Conservation (phyloP, 2,113 vertebrate species). For the Thamnophis sirtalis region DNA sequence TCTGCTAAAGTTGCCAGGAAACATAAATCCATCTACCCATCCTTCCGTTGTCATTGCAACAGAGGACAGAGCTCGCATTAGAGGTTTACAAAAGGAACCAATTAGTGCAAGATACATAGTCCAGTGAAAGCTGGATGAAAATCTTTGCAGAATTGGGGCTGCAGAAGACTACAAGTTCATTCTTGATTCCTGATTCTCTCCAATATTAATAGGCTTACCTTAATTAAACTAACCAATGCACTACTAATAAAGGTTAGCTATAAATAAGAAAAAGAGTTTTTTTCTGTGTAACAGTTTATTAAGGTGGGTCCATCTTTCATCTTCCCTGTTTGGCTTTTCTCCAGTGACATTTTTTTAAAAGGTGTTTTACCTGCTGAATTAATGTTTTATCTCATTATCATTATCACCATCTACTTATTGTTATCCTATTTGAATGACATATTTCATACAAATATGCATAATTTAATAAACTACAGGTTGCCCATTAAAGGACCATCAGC, state of each 20-base stretch:
- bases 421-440: background rate
- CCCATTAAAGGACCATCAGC: background rate
- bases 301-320: background rate
- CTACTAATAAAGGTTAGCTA: background rate
- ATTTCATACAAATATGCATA: background rate
- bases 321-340: background rate
- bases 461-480: background rate
- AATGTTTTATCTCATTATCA: background rate
- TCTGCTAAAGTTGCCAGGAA: background rate
- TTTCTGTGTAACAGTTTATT: background rate
- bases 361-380: background rate
- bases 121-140: background rate
- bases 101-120: background rate
- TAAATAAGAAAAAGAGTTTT: background rate
- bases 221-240: background rate
- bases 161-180: background rate
- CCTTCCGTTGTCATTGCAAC: background rate
- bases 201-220: background rate
- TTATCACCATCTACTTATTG: background rate
- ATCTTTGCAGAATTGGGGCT: background rate
- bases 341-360: background rate
- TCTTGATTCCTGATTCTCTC: background rate
- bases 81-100: background rate
- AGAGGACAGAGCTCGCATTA: background rate
- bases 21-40: background rate